Evolutionary conservation across 2,888 invertebrate genomes (phyloP).

Genomic region (Dicyrtoma fusca): DNA sequence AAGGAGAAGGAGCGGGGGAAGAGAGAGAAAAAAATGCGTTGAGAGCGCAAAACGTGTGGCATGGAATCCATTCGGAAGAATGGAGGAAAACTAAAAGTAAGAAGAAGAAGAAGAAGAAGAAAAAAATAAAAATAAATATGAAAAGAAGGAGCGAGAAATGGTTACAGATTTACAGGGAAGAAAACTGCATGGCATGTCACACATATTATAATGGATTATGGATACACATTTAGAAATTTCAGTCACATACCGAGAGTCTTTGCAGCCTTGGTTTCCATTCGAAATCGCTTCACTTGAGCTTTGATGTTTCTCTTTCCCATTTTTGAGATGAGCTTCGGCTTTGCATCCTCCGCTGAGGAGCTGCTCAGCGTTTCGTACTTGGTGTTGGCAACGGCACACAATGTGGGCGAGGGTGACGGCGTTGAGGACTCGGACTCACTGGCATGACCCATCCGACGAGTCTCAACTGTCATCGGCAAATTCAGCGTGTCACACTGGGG

Average conservation of each 20-base stretch:
- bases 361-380: constrained; percentile 53
- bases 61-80: too few relatives aligned
- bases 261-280: constrained; percentile 96
- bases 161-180: not conserved
- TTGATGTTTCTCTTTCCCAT: constrained; percentile 90
- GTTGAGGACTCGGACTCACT: constrained; percentile 66
- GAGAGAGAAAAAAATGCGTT: too few relatives aligned
- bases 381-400: constrained; percentile 42
- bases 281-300: constrained; percentile 82
- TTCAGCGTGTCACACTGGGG: constrained; percentile 21
- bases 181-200: too few relatives aligned
- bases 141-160: not conserved
- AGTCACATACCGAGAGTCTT: constrained; percentile 76
- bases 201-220: not conserved
- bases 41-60: too few relatives aligned
- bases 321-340: constrained; percentile 62
- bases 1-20: too few relatives aligned
- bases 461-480: constrained; percentile 33
- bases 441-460: constrained; percentile 57
- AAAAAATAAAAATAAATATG: too few relatives aligned
- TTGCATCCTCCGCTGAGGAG: constrained; percentile 50
- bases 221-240: constrained; percentile 9
- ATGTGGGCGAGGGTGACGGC: constrained; percentile 54
- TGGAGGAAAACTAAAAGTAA: too few relatives aligned
- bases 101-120: too few relatives aligned